A percentile compares a stretch with the other conserved stretches of the same genome.
Evolutionary conservation across 2,888 invertebrate species (phyloP).

Genomic region (Fabriciana adippe): DNA sequence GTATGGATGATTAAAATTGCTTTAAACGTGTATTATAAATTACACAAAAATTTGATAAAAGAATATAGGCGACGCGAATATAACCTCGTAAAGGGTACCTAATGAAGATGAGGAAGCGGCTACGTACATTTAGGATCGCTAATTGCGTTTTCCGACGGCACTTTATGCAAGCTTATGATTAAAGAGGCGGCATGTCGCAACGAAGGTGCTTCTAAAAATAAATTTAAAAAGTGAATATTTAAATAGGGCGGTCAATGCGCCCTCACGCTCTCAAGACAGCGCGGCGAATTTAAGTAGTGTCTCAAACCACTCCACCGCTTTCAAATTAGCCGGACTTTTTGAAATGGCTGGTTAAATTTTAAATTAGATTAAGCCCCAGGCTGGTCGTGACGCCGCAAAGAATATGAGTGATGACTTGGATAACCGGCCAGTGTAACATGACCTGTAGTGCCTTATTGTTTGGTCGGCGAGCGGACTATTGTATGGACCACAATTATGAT

Average conservation of each 20-base stretch:
- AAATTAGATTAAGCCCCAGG: conserved; percentile 75
- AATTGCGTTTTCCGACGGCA: conserved; percentile 42
- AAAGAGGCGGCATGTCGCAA: conserved; percentile 47
- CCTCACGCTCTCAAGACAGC: conserved; percentile 65
- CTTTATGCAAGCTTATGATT: conserved; percentile 48
- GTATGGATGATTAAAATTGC: neutral
- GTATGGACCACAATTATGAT: conserved; percentile 48
- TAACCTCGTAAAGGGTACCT: conserved; percentile 31
- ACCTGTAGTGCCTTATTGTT: conserved; percentile 41
- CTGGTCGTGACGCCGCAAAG: conserved; percentile 76
- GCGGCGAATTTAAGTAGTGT: conserved; percentile 58
- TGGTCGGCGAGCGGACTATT: conserved; percentile 38
- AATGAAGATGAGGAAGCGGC: conserved; percentile 35
- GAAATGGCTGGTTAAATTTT: conserved; percentile 71
- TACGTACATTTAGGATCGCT: conserved; percentile 40
- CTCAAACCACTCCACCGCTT: conserved; percentile 44
- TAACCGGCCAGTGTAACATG: conserved; percentile 45
- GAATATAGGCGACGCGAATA: conserved; percentile 18
- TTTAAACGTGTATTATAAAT: neutral
- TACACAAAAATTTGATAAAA: conserved; percentile 16
- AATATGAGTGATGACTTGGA: conserved; percentile 75
- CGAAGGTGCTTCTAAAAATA: conserved; percentile 46
- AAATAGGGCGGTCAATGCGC: conserved; percentile 72
- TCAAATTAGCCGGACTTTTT: conserved; percentile 65
- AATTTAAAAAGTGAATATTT: conserved; percentile 60